Evolutionary conservation across 2,888 invertebrate genomes (phyloP).

Genomic region (Mythimna pallens): DNA sequence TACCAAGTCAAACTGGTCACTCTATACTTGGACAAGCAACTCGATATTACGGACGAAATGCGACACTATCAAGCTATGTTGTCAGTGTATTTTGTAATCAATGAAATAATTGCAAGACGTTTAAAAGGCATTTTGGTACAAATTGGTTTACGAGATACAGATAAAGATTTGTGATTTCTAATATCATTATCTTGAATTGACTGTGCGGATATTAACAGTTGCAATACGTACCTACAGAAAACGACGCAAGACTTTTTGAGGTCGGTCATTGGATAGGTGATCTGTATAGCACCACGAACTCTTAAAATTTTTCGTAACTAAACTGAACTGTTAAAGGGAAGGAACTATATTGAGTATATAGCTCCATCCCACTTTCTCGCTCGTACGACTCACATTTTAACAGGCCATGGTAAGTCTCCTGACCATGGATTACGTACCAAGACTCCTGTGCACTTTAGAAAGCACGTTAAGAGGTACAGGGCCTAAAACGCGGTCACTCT

Average conservation of each 20-base stretch:
- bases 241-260: neutral
- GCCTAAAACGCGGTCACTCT: too few relatives aligned
- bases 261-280: too few relatives aligned
- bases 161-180: conserved; percentile 19
- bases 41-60: conserved; percentile 54
- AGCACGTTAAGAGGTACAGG: too few relatives aligned
- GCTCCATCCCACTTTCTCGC: too few relatives aligned
- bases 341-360: too few relatives aligned
- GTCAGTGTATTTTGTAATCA: conserved; percentile 45
- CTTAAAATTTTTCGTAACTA: too few relatives aligned
- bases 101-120: conserved; percentile 49
- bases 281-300: too few relatives aligned
- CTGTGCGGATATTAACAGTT: neutral
- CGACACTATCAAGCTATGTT: conserved; percentile 42
- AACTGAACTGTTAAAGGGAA: too few relatives aligned
- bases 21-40: conserved; percentile 46
- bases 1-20: conserved; percentile 29
- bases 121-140: conserved; percentile 40
- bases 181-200: conserved; percentile 10
- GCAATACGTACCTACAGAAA: neutral
- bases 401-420: too few relatives aligned
- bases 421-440: too few relatives aligned
- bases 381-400: too few relatives aligned
- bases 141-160: conserved; percentile 20
- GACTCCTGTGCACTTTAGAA: too few relatives aligned